Percentiles rank a stretch among this genome's conserved stretches.
Evolutionary conservation across 2,888 invertebrate species (phyloP).

Genomic region (Chaetogeoica ovagalla): DNA sequence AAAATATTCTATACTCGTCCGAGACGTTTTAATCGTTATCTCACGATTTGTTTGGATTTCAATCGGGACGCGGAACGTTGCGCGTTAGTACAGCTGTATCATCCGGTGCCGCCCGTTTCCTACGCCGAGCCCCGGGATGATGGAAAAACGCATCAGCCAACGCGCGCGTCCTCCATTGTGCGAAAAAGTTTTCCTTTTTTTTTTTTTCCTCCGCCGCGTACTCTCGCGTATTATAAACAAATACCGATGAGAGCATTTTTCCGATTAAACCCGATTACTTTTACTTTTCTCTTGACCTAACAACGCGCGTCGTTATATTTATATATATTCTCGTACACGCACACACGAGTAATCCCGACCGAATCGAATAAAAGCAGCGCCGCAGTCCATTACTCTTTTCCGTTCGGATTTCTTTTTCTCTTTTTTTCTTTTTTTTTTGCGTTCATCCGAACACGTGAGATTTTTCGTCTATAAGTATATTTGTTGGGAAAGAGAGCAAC

Average conservation of each 20-base stretch:
- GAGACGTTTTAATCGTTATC: slow-evolving; percentile 19
- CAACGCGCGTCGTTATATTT: neutral
- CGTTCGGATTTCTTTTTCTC: too few species aligned
- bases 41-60: slow-evolving; percentile 45
- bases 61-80: slow-evolving; percentile 34
- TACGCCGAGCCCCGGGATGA: too few species aligned
- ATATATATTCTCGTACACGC: neutral
- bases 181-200: slow-evolving; percentile 36
- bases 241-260: slow-evolving; percentile 14
- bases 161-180: slow-evolving; percentile 7
- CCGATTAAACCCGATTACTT: slow-evolving; percentile 51
- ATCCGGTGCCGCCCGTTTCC: too few species aligned
- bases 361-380: slow-evolving; percentile 47
- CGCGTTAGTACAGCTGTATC: too few species aligned
- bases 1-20: neutral
- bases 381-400: slow-evolving; percentile 44
- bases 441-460: neutral
- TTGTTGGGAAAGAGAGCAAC: slow-evolving; percentile 4
- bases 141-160: too few species aligned
- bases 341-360: neutral
- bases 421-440: slow-evolving; percentile 6
- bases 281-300: slow-evolving; percentile 40
- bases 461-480: slow-evolving; percentile 26
- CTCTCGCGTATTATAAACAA: too few species aligned
- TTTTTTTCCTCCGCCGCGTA: neutral